Conservation (phyloP, 2,113 vertebrate species). For the Pseudorhombus dupliciocellatus region DNA sequence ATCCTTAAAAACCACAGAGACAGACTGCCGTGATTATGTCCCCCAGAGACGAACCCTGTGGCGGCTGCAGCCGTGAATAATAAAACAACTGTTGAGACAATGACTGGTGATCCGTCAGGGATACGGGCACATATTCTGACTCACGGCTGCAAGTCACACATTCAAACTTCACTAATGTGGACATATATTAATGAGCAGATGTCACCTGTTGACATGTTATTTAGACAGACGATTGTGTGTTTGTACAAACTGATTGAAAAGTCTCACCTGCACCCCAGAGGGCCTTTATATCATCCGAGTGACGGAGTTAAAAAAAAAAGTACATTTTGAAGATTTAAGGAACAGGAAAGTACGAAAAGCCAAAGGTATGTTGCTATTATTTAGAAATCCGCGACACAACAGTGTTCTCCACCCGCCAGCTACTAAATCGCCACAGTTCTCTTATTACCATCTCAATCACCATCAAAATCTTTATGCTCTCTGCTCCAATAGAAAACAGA, state of each 20-base stretch:
- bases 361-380: background rate
- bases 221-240: background rate
- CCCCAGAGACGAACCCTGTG: slow-evolving; percentile 20
- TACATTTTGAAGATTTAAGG: no score
- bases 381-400: background rate
- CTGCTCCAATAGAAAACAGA: background rate
- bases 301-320: background rate
- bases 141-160: slow-evolving; percentile 18
- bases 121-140: slow-evolving; percentile 7
- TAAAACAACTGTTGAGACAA: slow-evolving; percentile 25
- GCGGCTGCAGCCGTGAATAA: slow-evolving; percentile 32
- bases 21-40: slow-evolving; percentile 11
- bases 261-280: background rate
- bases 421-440: background rate
- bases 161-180: slow-evolving; percentile 15
- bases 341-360: background rate
- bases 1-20: slow-evolving; percentile 2
- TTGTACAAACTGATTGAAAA: background rate
- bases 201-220: background rate
- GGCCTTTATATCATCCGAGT: background rate
- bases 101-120: slow-evolving; percentile 9
- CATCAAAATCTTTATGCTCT: background rate
- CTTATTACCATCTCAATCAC: background rate
- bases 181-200: slow-evolving; percentile 13
- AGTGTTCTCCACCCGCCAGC: background rate